Evolutionary conservation across 2,797 vertebrate species (phyloP).

Genomic region (Acestrorhynchus altus): DNA sequence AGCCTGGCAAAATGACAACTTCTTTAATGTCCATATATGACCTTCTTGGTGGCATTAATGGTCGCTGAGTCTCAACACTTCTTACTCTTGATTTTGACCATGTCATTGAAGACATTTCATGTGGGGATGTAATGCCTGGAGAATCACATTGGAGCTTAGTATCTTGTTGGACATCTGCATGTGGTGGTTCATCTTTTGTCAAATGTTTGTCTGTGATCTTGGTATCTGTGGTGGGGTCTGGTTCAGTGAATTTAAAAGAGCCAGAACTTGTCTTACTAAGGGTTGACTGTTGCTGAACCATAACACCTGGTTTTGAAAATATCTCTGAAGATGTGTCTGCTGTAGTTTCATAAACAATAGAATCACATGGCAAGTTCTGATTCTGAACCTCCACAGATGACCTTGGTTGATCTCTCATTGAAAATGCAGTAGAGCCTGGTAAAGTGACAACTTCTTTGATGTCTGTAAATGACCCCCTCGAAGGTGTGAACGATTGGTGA

Average conservation of each 20-base stretch:
- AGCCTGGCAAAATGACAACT: constrained; percentile 22
- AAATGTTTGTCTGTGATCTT: neutral
- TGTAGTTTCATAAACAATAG: neutral
- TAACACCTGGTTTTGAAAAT: constrained; percentile 9
- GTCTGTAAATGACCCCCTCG: neutral
- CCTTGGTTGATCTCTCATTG: neutral
- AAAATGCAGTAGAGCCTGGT: neutral
- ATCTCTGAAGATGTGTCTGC: neutral
- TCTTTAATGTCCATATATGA: constrained; percentile 21
- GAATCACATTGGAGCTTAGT: neutral
- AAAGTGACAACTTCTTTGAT: constrained; percentile 20
- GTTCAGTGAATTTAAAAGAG: neutral
- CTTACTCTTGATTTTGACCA: neutral
- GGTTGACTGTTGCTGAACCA: neutral
- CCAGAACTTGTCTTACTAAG: neutral
- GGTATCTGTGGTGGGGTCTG: neutral
- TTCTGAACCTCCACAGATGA: neutral
- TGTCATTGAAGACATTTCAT: constrained; percentile 46
- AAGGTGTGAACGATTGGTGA: neutral
- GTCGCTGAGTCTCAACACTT: neutral
- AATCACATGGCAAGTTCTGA: neutral
- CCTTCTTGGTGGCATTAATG: neutral
- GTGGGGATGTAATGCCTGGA: constrained; percentile 67
- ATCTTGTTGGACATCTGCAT: neutral
- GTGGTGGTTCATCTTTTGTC: neutral